Evolutionary conservation across 2,888 invertebrate species (phyloP), one percentile per base, ranked within the genome.

Genomic region (Caenorhabditis angaria): DNA sequence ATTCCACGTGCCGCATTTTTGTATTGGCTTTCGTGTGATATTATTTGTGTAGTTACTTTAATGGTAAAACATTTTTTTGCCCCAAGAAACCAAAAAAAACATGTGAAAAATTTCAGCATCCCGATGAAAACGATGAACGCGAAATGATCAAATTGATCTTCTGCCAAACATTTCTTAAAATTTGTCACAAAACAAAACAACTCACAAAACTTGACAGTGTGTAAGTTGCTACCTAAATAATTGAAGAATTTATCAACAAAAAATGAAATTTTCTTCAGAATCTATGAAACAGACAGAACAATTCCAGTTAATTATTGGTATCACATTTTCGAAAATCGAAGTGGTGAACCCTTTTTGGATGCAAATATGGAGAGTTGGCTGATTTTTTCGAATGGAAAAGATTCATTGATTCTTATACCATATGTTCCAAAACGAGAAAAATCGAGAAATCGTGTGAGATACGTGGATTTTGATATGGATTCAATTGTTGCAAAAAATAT

Each of bases 281-380:
- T 55, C 14, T 68, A 72, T 24, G 56, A 51, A 10, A 72, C 72
- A 0, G n/a, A 61, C 14, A 55, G 59, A 20, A 54, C 67, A 29
- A 64, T 72, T 18, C 27, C 55, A 22, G 55, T 55, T 10, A 62
- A 64, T 2, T 67, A 65, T 24, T 72, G 72, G 72, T 72, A 59
- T n/a, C 72, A 72, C 27, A 68, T 72, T 18, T 72, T 72, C 48
- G 65, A 72, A 28, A 65, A 72, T 58, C 68, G 72, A 0, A 54
- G 60, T 41, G 72, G 72, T n/a, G 68, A 72, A 54, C 67, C 72
- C 18, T 72, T 72, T 41, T 25, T 64, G 22, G 72, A 67, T 28
- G 55, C 58, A 18, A 58, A 72, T 8, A 10, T n/a, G 18, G 32
- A 72, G 14, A 10, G 41, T n/a, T 72, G 68, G 67, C 28, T 72